Evolutionary conservation across 1,140 invertebrate species (phyloP).

Genomic region (Pentalonia nigronervosa): DNA sequence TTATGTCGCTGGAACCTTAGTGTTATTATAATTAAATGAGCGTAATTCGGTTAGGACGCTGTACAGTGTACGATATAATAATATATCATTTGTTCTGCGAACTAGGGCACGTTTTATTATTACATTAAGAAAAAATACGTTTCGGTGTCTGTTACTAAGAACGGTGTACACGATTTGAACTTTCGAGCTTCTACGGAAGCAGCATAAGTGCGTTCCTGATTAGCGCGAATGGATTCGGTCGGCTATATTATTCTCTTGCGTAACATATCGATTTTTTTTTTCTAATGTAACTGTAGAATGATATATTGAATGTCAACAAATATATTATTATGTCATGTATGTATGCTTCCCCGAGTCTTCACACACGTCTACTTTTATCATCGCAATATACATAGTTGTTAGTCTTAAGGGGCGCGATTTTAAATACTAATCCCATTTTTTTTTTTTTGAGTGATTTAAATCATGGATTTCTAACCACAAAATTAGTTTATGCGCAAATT

Average conservation of each 20-base stretch:
- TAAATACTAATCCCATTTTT: background rate
- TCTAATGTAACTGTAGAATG: conserved; percentile 23
- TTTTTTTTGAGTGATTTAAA: background rate
- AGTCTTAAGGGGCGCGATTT: background rate
- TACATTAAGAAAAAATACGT: background rate
- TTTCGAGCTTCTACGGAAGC: conserved; percentile 55
- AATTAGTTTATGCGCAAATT: too few species aligned
- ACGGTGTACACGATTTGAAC: background rate
- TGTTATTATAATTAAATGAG: conserved; percentile 53
- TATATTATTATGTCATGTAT: background rate
- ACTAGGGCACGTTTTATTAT: conserved; percentile 5
- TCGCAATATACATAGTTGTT: background rate
- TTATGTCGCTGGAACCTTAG: conserved; percentile 47
- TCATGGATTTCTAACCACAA: background rate
- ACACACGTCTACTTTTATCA: background rate
- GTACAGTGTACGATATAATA: background rate
- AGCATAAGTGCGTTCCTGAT: conserved; percentile 44
- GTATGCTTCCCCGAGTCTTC: background rate
- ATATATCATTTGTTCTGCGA: background rate
- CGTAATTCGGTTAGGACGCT: conserved; percentile 46
- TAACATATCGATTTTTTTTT: conserved; percentile 55
- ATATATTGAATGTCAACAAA: conserved; percentile 9
- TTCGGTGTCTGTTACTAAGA: background rate
- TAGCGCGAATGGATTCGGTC: conserved; percentile 25
- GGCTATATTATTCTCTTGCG: conserved; percentile 50